Percentiles rank a stretch among this genome's conserved stretches.
Conservation (phyloP, 2,113 vertebrate genomes). For the Pteruthius melanotis region DNA sequence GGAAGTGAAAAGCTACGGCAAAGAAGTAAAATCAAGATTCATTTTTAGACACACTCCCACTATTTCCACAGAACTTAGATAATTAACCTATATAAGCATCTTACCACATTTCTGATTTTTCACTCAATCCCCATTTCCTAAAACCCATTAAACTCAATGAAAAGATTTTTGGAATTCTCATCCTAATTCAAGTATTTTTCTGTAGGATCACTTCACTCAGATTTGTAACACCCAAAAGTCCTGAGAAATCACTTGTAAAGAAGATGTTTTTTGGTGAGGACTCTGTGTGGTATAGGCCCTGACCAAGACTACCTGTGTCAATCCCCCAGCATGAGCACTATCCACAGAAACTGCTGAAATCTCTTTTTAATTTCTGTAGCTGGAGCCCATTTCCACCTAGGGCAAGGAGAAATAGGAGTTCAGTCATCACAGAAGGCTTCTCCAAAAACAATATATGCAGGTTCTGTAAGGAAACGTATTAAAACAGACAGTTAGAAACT, state of each 20-base stretch:
- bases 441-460: neutral
- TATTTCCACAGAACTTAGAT: neutral
- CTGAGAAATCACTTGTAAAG: neutral
- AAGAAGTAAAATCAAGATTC: conserved; percentile 19
- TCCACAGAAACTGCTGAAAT: neutral
- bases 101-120: neutral
- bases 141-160: neutral
- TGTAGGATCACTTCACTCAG: neutral
- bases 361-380: neutral
- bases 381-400: neutral
- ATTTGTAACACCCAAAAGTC: neutral
- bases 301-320: neutral
- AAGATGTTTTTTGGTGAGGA: neutral
- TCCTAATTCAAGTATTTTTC: neutral
- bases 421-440: neutral
- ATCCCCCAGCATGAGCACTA: neutral
- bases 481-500: neutral
- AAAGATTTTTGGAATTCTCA: neutral
- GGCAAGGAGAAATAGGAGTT: neutral
- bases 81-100: neutral
- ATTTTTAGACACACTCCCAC: neutral
- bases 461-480: neutral
- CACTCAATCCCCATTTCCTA: neutral
- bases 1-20: neutral
- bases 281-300: neutral